phyloP scores from a whole-genome alignment of 2,888 invertebrate genomes.

The Tetragonisca angustula region DNA sequence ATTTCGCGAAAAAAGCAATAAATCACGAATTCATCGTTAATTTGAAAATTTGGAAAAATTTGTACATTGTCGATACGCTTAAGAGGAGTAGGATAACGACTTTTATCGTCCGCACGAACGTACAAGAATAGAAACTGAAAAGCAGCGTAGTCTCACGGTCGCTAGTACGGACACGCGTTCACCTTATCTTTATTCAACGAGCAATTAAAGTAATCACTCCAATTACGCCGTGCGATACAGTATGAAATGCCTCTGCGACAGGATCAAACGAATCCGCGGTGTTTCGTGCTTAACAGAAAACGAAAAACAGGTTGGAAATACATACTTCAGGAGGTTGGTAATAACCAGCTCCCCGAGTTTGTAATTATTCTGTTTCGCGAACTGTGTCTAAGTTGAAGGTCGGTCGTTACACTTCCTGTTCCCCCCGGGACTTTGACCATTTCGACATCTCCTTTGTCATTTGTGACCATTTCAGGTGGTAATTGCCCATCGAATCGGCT shows the following conservation, averaged over 20 bases:
- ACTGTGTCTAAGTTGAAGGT: slow-evolving; percentile 69
- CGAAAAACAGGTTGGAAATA: slow-evolving; percentile 18
- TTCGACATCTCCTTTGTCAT: slow-evolving; percentile 29
- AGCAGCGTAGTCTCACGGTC: background rate
- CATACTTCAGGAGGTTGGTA: slow-evolving; percentile 26
- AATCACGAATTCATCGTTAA: too few relatives aligned
- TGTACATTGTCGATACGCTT: background rate
- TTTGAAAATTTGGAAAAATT: background rate
- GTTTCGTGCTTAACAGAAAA: slow-evolving; percentile 1
- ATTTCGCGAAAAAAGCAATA: too few relatives aligned
- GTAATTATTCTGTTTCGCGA: slow-evolving; percentile 52
- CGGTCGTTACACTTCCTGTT: slow-evolving; percentile 62
- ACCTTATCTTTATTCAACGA: slow-evolving; percentile 22
- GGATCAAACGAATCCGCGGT: background rate
- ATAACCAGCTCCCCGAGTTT: slow-evolving; percentile 9
- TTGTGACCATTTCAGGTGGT: background rate
- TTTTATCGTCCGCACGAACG: background rate
- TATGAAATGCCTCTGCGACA: background rate
- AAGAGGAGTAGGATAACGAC: background rate
- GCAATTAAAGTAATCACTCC: slow-evolving; percentile 16
- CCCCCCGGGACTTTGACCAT: slow-evolving; percentile 1
- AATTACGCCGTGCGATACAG: background rate
- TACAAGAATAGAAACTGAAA: background rate
- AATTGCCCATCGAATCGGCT: slow-evolving; percentile 5
- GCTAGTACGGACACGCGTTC: background rate